Conservation (phyloP, 2,113 vertebrate species). For the Archocentrus centrarchus region DNA sequence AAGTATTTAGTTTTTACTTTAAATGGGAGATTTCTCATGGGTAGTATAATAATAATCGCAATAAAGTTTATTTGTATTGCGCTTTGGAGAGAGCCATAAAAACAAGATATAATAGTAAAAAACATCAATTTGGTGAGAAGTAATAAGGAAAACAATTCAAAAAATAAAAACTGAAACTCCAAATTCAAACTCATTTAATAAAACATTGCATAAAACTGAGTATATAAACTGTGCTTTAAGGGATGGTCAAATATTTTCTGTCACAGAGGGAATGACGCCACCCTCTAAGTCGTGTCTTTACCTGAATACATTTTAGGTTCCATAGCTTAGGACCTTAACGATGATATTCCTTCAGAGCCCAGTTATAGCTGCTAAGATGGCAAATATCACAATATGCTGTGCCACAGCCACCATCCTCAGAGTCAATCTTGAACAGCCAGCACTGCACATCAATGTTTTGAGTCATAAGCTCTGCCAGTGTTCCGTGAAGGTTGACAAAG, state of each 20-base stretch:
- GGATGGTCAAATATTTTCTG: constrained; percentile 13
- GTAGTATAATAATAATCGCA: constrained; percentile 40
- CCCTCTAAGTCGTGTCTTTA: constrained; percentile 59
- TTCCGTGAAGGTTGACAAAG: constrained; percentile 81
- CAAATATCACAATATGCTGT: constrained; percentile 86
- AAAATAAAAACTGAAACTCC: constrained; percentile 26
- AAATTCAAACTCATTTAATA: constrained; percentile 42
- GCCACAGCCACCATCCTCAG: constrained; percentile 78
- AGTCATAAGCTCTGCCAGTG: constrained; percentile 81
- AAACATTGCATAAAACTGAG: constrained; percentile 27
- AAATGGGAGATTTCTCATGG: constrained; percentile 45
- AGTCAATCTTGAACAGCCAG: constrained; percentile 90
- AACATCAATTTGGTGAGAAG: constrained; percentile 30
- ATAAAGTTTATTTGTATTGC: constrained; percentile 50
- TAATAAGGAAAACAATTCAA: constrained; percentile 30
- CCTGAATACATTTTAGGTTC: constrained; percentile 81
- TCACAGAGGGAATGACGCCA: background rate
- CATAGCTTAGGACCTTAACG: constrained; percentile 68
- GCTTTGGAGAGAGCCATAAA: constrained; percentile 39
- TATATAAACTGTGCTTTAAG: constrained; percentile 11
- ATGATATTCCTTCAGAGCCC: constrained; percentile 74
- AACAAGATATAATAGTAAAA: constrained; percentile 46
- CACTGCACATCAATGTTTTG: constrained; percentile 82
- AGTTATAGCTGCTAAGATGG: constrained; percentile 80
- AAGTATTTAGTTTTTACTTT: constrained; percentile 41